Evolutionary conservation across 1,140 invertebrate species (phyloP).

Genomic region (Bombus sibiricus): DNA sequence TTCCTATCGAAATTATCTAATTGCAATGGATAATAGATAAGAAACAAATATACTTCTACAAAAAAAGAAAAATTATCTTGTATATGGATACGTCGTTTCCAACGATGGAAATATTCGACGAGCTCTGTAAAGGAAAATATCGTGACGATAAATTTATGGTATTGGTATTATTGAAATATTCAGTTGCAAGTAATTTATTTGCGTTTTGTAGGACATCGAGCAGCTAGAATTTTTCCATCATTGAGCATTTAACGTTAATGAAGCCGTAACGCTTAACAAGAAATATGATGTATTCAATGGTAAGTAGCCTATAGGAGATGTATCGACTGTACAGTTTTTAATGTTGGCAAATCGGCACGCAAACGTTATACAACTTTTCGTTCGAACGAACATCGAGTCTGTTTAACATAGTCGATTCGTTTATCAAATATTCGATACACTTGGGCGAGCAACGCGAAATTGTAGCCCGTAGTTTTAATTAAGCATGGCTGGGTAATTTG

Average conservation of each 20-base stretch:
- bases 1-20: neutral
- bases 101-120: neutral
- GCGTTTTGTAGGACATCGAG: neutral
- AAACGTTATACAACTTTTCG: slow-evolving; percentile 18
- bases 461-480: slow-evolving; percentile 15
- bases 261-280: neutral
- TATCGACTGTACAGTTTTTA: slow-evolving; percentile 21
- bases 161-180: neutral
- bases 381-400: neutral
- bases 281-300: neutral
- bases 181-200: neutral
- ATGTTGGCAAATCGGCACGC: neutral
- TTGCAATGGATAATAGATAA: neutral
- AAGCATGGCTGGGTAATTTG: neutral
- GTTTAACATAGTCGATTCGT: neutral
- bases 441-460: slow-evolving; percentile 1
- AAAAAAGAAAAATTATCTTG: no score
- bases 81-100: no score
- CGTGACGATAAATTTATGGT: neutral
- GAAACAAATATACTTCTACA: neutral
- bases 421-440: slow-evolving; percentile 25
- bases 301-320: neutral
- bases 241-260: neutral
- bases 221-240: neutral
- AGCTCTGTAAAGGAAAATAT: no score